These are phyloP conservation scores for Trichogramma pretiosum DNA, from an alignment of 1,140 invertebrate genomes.

Conservation along the genomic window DNA sequence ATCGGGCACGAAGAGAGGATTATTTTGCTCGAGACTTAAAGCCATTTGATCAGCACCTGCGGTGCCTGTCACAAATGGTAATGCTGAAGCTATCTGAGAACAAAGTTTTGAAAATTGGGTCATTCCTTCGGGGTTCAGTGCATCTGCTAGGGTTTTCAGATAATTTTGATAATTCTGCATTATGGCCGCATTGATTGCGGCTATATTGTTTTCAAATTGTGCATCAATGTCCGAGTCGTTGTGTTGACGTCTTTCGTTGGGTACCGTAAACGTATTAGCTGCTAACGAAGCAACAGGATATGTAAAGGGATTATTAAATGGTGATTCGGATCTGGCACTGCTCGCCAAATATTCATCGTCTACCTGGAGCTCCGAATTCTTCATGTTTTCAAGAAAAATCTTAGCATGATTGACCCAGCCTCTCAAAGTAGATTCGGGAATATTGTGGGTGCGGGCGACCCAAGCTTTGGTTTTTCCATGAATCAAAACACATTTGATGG, in stretches of 20 bases:
- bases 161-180: too few relatives aligned
- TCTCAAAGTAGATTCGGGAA: slow-evolving; percentile 71
- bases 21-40: too few relatives aligned
- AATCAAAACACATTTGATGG: slow-evolving; percentile 64
- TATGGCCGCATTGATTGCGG: too few relatives aligned
- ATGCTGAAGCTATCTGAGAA: too few relatives aligned
- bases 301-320: slow-evolving; percentile 43
- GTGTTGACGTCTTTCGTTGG: slow-evolving; percentile 23
- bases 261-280: slow-evolving; percentile 26
- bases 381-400: too few relatives aligned
- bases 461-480: slow-evolving; percentile 74
- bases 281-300: slow-evolving; percentile 43
- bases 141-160: too few relatives aligned
- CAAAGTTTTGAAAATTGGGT: too few relatives aligned
- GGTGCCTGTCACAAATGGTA: too few relatives aligned
- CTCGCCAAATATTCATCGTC: slow-evolving; percentile 48
- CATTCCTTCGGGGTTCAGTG: too few relatives aligned
- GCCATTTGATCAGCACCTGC: too few relatives aligned
- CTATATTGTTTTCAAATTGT: too few relatives aligned
- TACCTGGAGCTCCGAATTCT: slow-evolving; percentile 65
- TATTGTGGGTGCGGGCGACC: slow-evolving; percentile 69
- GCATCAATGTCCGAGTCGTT: slow-evolving; percentile 28
- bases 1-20: too few relatives aligned
- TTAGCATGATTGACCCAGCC: slow-evolving; percentile 82
- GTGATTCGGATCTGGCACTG: slow-evolving; percentile 50